Conservation (phyloP, 2,797 vertebrate species). For the Epinephelus coioides region DNA sequence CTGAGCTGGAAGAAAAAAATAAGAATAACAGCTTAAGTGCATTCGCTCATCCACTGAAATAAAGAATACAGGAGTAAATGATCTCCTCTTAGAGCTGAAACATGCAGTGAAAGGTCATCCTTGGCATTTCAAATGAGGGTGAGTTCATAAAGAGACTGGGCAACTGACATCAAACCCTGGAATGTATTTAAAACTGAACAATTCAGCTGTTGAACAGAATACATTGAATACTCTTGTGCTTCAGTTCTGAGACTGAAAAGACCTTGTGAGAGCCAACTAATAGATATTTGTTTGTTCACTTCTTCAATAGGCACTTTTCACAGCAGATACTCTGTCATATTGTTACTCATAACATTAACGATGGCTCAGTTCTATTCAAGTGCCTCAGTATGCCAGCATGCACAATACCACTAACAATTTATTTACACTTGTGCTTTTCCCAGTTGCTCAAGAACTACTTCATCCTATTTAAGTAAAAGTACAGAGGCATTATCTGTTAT, state of each 20-base stretch:
- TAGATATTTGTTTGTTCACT: constrained; percentile 26
- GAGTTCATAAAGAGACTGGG: constrained; percentile 51
- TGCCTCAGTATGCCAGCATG: background rate
- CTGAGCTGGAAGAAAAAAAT: constrained; percentile 9
- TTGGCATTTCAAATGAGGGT: constrained; percentile 62
- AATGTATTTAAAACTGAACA: constrained; percentile 38
- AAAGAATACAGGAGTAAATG: constrained; percentile 62
- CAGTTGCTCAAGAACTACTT: background rate
- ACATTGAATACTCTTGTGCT: background rate
- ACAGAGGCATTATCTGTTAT: too few species aligned
- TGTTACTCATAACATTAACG: background rate
- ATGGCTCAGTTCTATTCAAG: constrained; percentile 4
- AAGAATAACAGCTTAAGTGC: constrained; percentile 39
- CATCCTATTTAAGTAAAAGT: background rate
- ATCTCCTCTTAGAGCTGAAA: constrained; percentile 56
- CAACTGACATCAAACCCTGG: constrained; percentile 41
- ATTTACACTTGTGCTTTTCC: constrained; percentile 1
- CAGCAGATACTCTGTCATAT: constrained; percentile 5
- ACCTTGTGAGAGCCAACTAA: constrained; percentile 9
- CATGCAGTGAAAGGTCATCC: constrained; percentile 64
- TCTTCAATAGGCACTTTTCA: constrained; percentile 4
- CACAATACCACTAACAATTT: background rate
- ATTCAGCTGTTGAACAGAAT: constrained; percentile 32
- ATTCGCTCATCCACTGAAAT: constrained; percentile 55
- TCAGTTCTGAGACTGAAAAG: background rate